Evolutionary conservation across 2,113 vertebrate species (phyloP).

Genomic region (Bubo blakistoni): DNA sequence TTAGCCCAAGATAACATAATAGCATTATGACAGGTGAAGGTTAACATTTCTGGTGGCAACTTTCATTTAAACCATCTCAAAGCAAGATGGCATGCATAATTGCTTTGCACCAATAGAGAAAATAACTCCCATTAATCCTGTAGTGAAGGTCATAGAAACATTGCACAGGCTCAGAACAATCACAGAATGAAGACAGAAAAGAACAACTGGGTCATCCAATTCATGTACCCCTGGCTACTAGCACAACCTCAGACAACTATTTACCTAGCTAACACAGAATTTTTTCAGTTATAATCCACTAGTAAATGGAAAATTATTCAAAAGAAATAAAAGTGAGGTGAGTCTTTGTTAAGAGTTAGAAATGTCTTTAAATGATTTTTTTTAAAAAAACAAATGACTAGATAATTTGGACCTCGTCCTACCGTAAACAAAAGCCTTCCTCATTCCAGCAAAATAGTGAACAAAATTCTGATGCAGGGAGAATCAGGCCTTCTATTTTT

Average conservation of each 20-base stretch:
- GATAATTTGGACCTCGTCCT: background rate
- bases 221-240: background rate
- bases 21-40: slow-evolving; percentile 55
- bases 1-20: slow-evolving; percentile 47
- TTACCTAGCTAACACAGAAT: background rate
- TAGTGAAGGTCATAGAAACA: slow-evolving; percentile 32
- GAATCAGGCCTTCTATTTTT: background rate
- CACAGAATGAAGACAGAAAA: background rate
- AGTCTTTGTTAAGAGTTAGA: background rate
- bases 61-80: slow-evolving; percentile 56
- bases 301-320: background rate
- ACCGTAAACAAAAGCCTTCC: background rate
- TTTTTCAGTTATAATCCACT: background rate
- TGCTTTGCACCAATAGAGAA: slow-evolving; percentile 32
- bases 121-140: slow-evolving; percentile 56
- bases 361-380: background rate
- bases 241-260: background rate
- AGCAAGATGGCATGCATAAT: slow-evolving; percentile 53
- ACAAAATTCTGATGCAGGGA: background rate
- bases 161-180: slow-evolving; percentile 11
- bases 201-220: background rate
- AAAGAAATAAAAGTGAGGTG: background rate
- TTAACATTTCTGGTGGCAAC: slow-evolving; percentile 53
- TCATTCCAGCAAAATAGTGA: background rate
- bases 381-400: background rate